Percentiles rank a stretch among this genome's conserved stretches.
phyloP scores from a whole-genome alignment of 2,888 invertebrate genomes.

The Invenusta paracnida region DNA sequence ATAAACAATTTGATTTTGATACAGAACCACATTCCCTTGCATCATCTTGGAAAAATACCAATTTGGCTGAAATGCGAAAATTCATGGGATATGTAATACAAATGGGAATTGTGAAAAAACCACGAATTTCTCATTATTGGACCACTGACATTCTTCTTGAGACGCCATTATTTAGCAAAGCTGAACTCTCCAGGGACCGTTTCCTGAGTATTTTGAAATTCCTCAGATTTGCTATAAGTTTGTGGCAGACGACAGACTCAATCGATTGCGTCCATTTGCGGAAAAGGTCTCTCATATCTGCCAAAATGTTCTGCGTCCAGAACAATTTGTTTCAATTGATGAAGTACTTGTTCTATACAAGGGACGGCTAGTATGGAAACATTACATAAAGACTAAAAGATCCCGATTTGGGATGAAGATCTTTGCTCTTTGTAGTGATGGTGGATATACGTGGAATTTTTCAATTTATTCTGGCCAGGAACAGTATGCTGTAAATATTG shows the following conservation, averaged over 20 bases:
- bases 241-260: constrained; percentile 20
- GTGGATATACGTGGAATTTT: constrained; percentile 24
- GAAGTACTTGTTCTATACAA: constrained; percentile 32
- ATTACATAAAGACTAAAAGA: constrained; percentile 11
- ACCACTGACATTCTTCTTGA: not conserved
- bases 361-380: constrained; percentile 23
- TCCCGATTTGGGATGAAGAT: constrained; percentile 21
- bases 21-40: constrained; percentile 27
- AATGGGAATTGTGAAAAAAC: constrained; percentile 32
- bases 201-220: constrained; percentile 31
- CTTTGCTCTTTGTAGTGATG: constrained; percentile 28
- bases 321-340: constrained; percentile 22
- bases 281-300: constrained; percentile 23
- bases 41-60: constrained; percentile 32
- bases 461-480: constrained; percentile 29
- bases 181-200: constrained; percentile 24
- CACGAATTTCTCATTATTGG: constrained; percentile 6
- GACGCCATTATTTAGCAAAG: constrained; percentile 25
- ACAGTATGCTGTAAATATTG: constrained; percentile 29
- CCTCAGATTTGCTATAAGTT: constrained; percentile 33
- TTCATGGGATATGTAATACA: constrained; percentile 18
- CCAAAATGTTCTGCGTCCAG: constrained; percentile 19
- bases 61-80: constrained; percentile 34
- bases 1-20: constrained; percentile 10
- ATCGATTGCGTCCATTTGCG: constrained; percentile 9